Evolutionary conservation across 2,113 vertebrate species (phyloP).

Genomic region (Mustela nigripes): DNA sequence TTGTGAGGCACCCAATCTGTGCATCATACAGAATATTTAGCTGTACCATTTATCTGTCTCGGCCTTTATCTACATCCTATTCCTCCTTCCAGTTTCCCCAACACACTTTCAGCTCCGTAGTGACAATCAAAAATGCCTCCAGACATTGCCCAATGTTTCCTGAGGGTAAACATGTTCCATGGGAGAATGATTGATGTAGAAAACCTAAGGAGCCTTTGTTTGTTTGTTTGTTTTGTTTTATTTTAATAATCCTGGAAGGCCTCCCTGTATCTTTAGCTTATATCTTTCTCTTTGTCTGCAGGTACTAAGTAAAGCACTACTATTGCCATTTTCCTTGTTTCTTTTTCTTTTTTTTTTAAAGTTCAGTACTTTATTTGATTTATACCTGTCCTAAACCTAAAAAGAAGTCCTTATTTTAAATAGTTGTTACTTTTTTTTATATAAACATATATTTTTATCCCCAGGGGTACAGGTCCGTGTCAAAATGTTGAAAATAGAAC

Average conservation of each 20-base stretch:
- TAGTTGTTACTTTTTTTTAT: too few relatives aligned
- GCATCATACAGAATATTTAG: neutral
- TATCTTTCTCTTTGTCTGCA: neutral
- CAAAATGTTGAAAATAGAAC: too few relatives aligned
- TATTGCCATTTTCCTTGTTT: neutral
- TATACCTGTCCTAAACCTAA: too few relatives aligned
- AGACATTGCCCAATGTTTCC: neutral
- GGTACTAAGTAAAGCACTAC: neutral
- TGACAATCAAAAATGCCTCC: neutral
- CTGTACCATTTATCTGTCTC: neutral
- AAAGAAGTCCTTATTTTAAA: too few relatives aligned
- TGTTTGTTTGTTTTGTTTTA: neutral
- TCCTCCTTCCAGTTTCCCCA: accelerated
- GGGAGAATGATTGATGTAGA: neutral
- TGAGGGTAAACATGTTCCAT: neutral
- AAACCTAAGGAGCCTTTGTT: neutral
- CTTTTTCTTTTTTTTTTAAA: too few relatives aligned
- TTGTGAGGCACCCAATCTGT: neutral
- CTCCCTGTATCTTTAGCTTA: neutral
- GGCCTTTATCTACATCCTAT: neutral
- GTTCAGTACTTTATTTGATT: too few relatives aligned
- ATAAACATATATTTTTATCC: too few relatives aligned
- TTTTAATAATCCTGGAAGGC: neutral
- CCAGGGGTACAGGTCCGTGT: too few relatives aligned
- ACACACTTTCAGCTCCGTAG: neutral